Evolutionary conservation across 92 coral and sea anemone genomes (phyloP).

Genomic region (Chrysogorgia sp.): DNA sequence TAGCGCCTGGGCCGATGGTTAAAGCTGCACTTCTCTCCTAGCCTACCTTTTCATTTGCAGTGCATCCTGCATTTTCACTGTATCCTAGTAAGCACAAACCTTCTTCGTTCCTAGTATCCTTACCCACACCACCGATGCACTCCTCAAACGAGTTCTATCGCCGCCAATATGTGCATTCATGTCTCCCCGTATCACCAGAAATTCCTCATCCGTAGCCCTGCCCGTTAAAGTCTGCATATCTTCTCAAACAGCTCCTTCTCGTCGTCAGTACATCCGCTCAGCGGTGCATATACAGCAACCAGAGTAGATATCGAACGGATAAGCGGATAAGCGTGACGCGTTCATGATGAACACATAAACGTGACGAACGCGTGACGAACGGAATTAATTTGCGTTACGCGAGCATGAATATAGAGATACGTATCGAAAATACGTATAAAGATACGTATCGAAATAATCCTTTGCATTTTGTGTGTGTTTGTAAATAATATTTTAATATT

Average conservation of each 20-base stretch:
- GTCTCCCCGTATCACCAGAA: slow-evolving; percentile 28
- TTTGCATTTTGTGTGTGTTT: too few relatives aligned
- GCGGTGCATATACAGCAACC: slow-evolving; percentile 3
- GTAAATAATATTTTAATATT: too few relatives aligned
- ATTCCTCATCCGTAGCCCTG: neutral
- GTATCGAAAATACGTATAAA: too few relatives aligned
- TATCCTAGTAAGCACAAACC: neutral
- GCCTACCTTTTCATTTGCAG: neutral
- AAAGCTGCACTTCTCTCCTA: neutral
- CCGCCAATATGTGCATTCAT: slow-evolving; percentile 8
- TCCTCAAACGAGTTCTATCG: neutral
- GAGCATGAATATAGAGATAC: too few relatives aligned
- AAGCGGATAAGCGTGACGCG: too few relatives aligned
- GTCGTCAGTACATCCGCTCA: neutral
- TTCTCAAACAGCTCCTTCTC: slow-evolving; percentile 3
- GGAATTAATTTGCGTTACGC: too few relatives aligned
- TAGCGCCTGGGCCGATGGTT: neutral
- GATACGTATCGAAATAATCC: too few relatives aligned
- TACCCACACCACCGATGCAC: slow-evolving; percentile 2
- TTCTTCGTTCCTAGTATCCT: neutral
- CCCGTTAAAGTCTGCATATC: neutral
- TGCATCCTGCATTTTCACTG: neutral
- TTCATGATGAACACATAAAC: too few relatives aligned
- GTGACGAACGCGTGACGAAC: too few relatives aligned
- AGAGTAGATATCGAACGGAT: too few relatives aligned